Evolutionary conservation across 2,797 vertebrate genomes (phyloP), one percentile per base, ranked within the genome.

Genomic region (Holocentrus rufus): DNA sequence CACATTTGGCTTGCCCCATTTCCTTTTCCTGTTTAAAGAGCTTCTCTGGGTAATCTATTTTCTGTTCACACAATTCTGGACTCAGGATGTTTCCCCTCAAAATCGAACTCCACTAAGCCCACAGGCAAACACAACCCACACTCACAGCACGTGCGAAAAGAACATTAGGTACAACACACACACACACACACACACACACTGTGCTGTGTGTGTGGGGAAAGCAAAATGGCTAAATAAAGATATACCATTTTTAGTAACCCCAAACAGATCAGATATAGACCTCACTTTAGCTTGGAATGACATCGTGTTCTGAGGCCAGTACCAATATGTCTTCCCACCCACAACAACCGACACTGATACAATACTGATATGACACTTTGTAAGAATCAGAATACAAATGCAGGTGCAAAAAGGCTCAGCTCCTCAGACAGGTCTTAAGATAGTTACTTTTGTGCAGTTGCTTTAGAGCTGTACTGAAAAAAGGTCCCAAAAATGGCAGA

Each of bases 11-110:
- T 78, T 71, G 80, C 69, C 80, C 80, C 0, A 18, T 79, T 92
- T 93, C 90, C 92, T 79, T 84, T 92, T 92, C 90, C 90, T 92
- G 90, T 92, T 90, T 87, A 81, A 82, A 85, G 68, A 88, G 71
- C 80, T 60, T 31, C 85, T 84, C 80, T 87, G 89, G 85, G 86
- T 88, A 83, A 91, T 85, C 71, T 85, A 86, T 89, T 89, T 88
- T 86, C 81, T 91, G 70, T 88, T 84, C 58, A 76, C 84, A 87
- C 83, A 78, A 83, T 88, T 85, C 82, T 86, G 67, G 63, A 64
- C 73, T 84, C 86, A 87, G 89, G 87, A 92, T 86, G 84, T 92
- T 90, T 90, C 76, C 76, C 76, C 69, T 73, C 79, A 77, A 87
- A 89, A 66, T 36, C 7, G 0, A 55, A 71, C 80, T 55, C 71